A percentile compares a stretch with the other conserved stretches of the same genome.
Conservation (phyloP, 2,888 invertebrate genomes). For the Priocnemis perturbator region DNA sequence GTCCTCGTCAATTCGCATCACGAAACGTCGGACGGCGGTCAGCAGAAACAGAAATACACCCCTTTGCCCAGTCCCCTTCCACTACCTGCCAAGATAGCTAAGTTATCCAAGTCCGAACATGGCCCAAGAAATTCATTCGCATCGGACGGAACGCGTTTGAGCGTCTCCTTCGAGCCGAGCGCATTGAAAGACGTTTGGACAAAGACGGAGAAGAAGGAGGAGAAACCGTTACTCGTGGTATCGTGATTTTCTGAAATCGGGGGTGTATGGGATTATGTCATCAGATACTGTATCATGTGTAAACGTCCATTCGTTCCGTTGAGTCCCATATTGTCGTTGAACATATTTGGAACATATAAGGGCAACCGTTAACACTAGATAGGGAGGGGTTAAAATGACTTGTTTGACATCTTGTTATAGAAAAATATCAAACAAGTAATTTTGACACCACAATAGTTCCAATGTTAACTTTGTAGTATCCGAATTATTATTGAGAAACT, state of each 20-base stretch:
- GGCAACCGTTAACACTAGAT: too few relatives aligned
- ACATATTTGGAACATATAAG: not conserved
- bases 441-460: too few relatives aligned
- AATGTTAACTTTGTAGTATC: too few relatives aligned
- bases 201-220: slow-evolving; percentile 47
- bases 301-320: not conserved
- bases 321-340: not conserved
- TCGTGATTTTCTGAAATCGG: slow-evolving; percentile 34
- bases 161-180: slow-evolving; percentile 27
- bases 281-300: not conserved
- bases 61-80: slow-evolving; percentile 60
- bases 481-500: too few relatives aligned
- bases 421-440: too few relatives aligned
- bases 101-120: slow-evolving; percentile 49
- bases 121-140: slow-evolving; percentile 27
- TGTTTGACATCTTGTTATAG: too few relatives aligned
- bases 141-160: slow-evolving; percentile 33
- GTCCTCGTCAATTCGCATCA: slow-evolving; percentile 50
- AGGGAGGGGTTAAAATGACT: too few relatives aligned
- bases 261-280: too few relatives aligned
- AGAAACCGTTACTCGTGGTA: slow-evolving; percentile 64
- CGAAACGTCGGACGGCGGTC: slow-evolving; percentile 33
- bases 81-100: slow-evolving; percentile 59
- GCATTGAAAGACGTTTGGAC: slow-evolving; percentile 37
- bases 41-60: slow-evolving; percentile 58